A percentile compares a stretch with the other conserved stretches of the same genome.
Evolutionary conservation across 2,888 invertebrate species (phyloP).

Genomic region (Pristionchus japonicus): DNA sequence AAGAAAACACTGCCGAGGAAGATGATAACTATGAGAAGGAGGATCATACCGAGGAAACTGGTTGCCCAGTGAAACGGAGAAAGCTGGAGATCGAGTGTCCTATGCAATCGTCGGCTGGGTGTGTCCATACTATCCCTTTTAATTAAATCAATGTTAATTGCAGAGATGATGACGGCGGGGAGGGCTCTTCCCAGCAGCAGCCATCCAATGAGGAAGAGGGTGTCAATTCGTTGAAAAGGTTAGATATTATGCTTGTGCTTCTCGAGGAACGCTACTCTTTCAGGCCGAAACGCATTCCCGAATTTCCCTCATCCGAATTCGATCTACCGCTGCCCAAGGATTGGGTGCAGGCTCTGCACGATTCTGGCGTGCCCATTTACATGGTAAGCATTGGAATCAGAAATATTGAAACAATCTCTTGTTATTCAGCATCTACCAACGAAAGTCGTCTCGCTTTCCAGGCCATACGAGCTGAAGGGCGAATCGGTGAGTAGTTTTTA

Average conservation of each 20-base stretch:
- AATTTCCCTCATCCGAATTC: neutral
- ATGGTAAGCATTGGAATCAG: neutral
- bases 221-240: neutral
- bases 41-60: neutral
- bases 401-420: too few relatives aligned
- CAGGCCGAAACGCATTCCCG: neutral
- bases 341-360: constrained; percentile 1
- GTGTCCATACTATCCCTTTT: neutral
- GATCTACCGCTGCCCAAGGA: neutral
- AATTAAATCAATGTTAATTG: neutral
- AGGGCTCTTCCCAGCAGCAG: neutral
- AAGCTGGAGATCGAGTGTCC: neutral
- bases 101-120: neutral
- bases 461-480: neutral
- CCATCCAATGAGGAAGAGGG: neutral
- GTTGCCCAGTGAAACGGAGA: neutral
- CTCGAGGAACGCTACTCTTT: neutral
- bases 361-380: constrained; percentile 16
- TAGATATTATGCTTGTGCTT: neutral
- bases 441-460: neutral
- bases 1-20: neutral
- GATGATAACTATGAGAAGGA: neutral
- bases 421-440: neutral
- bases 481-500: neutral
- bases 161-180: neutral